Base-by-base conservation (phyloP, 92 coral and sea anemone genomes). In the Nematostella vectensis region DNA sequence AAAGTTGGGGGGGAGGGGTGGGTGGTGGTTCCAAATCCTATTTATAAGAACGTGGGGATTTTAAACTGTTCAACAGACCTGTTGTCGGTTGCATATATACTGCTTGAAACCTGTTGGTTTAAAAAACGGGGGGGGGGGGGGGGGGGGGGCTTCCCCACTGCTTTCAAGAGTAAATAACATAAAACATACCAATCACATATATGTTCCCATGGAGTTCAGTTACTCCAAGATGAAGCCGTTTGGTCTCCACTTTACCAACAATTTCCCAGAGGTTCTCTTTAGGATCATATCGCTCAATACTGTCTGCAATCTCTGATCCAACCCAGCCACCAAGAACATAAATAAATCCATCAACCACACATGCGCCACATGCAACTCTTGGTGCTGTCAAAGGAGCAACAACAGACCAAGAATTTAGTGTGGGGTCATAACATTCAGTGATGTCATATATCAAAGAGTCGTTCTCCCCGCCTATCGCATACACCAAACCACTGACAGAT, bases 281-380 rank as follows among this genome's bases (percentile, higher is more conserved):
- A 36, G 91, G 82, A 29, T 91, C 86, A 71, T 91, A 91, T 12
- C 81, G 72, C 33, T 85, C 97, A 73, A 91, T 81, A 24, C 69
- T 72, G 18, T 75, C 86, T 0, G 95, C 89, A 27, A 91, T 80
- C 67, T 77, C 84, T n/a, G 83, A 62, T n/a, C 97, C 97, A 26
- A 88, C 81, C 97, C 97, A 91, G 1, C 99, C 99, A 33, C 99
- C 99, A 58, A 93, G 75, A 30, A 93, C 93, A 81, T 80, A 93
- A 44, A 93, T 78, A 44, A 66, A 86, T 48, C 75, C 89, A 55
- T 80, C 88, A 11, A 86, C 81, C 15, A 78, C 86, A 54, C 85
- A 83, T 12, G 80, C 99, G 29, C 93, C 93, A 44, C 89, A 81
- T 0, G 96, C 95, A 2, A 83, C 96, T 18, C 99, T 79, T 18